phyloP scores from a whole-genome alignment of 2,113 vertebrate genomes.

The Casuarius casuarius region DNA sequence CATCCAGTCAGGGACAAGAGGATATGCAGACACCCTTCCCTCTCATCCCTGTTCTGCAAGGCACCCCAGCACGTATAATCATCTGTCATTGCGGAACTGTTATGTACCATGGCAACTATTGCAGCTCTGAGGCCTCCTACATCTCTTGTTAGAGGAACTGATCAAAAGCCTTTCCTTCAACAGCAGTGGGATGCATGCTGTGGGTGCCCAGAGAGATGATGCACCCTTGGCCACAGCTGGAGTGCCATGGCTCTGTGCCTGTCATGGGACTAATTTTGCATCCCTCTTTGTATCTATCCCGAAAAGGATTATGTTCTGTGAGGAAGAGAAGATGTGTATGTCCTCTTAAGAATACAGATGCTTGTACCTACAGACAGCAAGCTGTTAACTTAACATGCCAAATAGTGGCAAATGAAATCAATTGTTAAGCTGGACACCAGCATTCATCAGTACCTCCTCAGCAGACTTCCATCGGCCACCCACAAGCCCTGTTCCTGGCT shows the following conservation, averaged over 20 bases:
- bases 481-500: neutral
- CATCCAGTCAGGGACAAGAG: neutral
- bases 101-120: too few relatives aligned
- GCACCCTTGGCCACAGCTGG: fast-evolving
- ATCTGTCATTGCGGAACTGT: too few relatives aligned
- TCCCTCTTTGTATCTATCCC: neutral
- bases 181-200: neutral
- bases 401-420: neutral
- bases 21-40: neutral
- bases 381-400: neutral
- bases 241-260: neutral
- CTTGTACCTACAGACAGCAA: neutral
- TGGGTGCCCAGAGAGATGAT: neutral
- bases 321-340: neutral
- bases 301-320: neutral
- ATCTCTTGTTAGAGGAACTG: neutral
- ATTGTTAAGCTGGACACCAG: neutral
- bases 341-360: neutral
- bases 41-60: neutral
- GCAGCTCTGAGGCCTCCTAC: neutral
- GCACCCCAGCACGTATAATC: neutral
- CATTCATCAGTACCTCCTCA: neutral
- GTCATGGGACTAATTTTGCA: neutral
- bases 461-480: neutral
- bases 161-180: neutral